Conservation (phyloP, 2,113 vertebrate genomes). For the Sinocyclocheilus anshuiensis region DNA sequence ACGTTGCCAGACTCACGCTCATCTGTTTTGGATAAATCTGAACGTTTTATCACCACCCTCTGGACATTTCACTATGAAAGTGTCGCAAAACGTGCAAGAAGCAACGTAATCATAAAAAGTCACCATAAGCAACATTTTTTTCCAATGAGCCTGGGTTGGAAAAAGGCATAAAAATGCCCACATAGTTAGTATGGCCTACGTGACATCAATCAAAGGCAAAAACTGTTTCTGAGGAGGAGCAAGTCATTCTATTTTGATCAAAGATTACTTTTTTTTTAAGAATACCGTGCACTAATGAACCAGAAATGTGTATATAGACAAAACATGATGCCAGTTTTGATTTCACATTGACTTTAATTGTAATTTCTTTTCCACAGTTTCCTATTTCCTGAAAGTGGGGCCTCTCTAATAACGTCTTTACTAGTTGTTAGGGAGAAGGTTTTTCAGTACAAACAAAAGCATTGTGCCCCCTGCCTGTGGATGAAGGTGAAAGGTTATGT, state of each 20-base stretch:
- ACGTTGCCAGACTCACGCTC: not conserved
- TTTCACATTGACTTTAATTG: constrained; percentile 3
- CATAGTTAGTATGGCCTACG: not conserved
- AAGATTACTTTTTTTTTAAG: not conserved
- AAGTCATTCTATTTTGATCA: not conserved
- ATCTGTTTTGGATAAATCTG: not conserved
- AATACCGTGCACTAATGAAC: not conserved
- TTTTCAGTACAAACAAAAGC: not conserved
- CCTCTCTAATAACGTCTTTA: not conserved
- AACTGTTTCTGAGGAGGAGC: not conserved
- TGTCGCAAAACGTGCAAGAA: not conserved
- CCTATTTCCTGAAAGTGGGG: constrained; percentile 30
- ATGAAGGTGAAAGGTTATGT: constrained; percentile 46
- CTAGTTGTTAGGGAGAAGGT: not conserved
- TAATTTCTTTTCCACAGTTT: constrained; percentile 7
- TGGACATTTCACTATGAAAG: too few relatives aligned
- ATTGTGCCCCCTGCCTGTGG: constrained; percentile 43
- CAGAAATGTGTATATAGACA: not conserved
- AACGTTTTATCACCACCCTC: not conserved
- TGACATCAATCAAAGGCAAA: not conserved
- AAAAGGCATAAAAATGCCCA: not conserved
- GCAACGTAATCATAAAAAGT: not conserved
- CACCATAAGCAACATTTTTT: not conserved
- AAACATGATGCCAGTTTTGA: not conserved
- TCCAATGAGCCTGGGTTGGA: not conserved